These are phyloP conservation scores for Zaprionus obscuricornis DNA, from an alignment of 2,888 invertebrate genomes.

Conservation along the genomic window DNA sequence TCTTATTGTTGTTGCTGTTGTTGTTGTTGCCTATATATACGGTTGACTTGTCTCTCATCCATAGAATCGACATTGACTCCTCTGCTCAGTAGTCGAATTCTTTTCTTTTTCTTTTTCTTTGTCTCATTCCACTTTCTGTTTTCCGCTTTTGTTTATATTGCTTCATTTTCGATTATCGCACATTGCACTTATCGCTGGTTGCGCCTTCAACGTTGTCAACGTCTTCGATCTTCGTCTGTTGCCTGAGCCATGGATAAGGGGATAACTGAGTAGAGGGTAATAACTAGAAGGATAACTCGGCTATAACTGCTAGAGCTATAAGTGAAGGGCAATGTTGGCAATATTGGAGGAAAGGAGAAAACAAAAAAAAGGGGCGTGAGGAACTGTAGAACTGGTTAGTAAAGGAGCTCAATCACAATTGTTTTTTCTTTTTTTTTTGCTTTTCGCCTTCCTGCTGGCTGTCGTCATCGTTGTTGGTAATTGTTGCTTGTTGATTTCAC, in stretches of 20 bases:
- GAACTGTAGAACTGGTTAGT: conserved; percentile 28
- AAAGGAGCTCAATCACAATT: conserved; percentile 55
- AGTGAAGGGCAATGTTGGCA: too few species aligned
- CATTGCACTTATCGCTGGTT: conserved; percentile 64
- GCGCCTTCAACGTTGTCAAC: conserved; percentile 51
- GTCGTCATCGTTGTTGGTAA: conserved; percentile 51
- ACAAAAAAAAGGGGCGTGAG: too few species aligned
- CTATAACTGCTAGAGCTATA: too few species aligned
- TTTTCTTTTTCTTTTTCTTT: neutral
- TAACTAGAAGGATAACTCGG: neutral
- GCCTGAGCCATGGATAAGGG: conserved; percentile 13
- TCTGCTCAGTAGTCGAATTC: neutral
- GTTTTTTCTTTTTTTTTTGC: conserved; percentile 15
- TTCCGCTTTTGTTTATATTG: conserved; percentile 67
- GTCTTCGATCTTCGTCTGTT: conserved; percentile 57
- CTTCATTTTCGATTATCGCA: conserved; percentile 73
- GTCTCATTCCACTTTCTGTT: conserved; percentile 22
- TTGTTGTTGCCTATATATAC: conserved; percentile 1
- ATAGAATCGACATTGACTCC: conserved; percentile 21
- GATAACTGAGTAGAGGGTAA: neutral
- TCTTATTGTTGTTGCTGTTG: conserved; percentile 16
- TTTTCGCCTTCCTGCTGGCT: conserved; percentile 7
- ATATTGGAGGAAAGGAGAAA: too few species aligned
- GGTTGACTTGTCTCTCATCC: neutral
- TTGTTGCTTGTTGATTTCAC: conserved; percentile 75